Evolutionary conservation across 2,888 invertebrate species (phyloP).

Genomic region (Polietes domitor): DNA sequence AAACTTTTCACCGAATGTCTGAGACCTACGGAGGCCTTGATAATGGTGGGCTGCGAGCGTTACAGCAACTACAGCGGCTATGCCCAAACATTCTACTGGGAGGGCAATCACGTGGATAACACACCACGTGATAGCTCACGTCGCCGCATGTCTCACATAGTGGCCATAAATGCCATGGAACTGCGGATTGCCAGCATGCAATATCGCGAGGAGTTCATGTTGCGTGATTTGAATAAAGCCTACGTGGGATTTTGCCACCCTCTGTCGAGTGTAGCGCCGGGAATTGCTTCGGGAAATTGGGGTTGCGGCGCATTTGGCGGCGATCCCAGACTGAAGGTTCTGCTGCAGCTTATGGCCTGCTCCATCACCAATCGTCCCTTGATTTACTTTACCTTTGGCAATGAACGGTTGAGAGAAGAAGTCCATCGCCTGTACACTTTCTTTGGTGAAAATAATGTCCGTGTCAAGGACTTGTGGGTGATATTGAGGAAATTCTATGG

Average conservation of each 20-base stretch:
- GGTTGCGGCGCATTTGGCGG: constrained; percentile 95
- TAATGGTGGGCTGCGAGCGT: constrained; percentile 86
- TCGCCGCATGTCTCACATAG: constrained; percentile 86
- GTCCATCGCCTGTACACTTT: constrained; percentile 84
- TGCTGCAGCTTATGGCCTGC: constrained; percentile 89
- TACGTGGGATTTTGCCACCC: constrained; percentile 85
- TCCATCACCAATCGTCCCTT: constrained; percentile 84
- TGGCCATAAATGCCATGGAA: constrained; percentile 94
- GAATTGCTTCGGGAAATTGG: constrained; percentile 96
- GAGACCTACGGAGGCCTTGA: constrained; percentile 90
- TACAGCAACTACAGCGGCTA: constrained; percentile 93
- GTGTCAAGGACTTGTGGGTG: constrained; percentile 82
- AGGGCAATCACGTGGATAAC: constrained; percentile 86
- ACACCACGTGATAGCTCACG: constrained; percentile 87
- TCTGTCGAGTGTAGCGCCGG: constrained; percentile 81
- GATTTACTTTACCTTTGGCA: constrained; percentile 92
- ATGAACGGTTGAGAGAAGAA: constrained; percentile 84
- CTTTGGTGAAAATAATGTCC: constrained; percentile 83
- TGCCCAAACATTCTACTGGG: constrained; percentile 89
- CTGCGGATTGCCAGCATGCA: constrained; percentile 83
- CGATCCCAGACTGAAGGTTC: constrained; percentile 85
- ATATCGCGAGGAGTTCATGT: constrained; percentile 83
- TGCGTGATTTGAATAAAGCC: constrained; percentile 93
- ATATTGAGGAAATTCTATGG: constrained; percentile 80
- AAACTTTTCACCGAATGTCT: constrained; percentile 92